Evolutionary conservation across 2,113 vertebrate genomes (phyloP).

Genomic region (cat (Felis catus)): F.catus_Fca126_mat1.0 CM031417.1:96881001-96881500

Average conservation of each 20-base stretch:
- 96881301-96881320: constrained; percentile 68
- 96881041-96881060: neutral
- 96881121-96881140: neutral
- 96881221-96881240: neutral
- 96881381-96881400: constrained; percentile 56
- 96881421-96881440: constrained; percentile 60
- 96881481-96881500: constrained; percentile 77
- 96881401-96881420: constrained; percentile 73
- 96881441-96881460: constrained; percentile 68
- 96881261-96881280: constrained; percentile 66
- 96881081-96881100: neutral
- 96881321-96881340: constrained; percentile 71
- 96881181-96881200: neutral
- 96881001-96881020: neutral
- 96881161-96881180: neutral
- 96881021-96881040: neutral
- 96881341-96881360: constrained; percentile 19
- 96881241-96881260: constrained; percentile 53
- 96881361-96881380: constrained; percentile 9
- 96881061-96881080: neutral
- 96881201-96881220: neutral
- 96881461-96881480: constrained; percentile 78
- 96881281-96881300: constrained; percentile 73
- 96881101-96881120: constrained; percentile 28
- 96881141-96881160: neutral